phyloP scores from a whole-genome alignment of 2,113 vertebrate genomes.

The Oncorhynchus gorbuscha region DNA sequence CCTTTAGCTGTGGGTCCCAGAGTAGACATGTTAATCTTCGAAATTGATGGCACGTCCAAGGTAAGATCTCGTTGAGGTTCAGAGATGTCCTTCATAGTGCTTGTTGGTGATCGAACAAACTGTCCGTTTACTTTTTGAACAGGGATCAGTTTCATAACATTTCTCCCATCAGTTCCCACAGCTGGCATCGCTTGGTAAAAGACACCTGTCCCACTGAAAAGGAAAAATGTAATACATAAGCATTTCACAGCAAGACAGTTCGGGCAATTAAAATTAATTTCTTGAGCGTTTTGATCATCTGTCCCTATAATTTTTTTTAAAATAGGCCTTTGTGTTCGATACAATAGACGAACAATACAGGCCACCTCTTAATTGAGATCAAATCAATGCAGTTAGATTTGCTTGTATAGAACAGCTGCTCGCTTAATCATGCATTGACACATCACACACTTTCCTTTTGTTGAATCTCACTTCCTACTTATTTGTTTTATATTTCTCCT shows the following conservation, averaged over 20 bases:
- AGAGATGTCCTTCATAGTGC: slow-evolving; percentile 50
- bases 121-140: slow-evolving; percentile 79
- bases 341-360: neutral
- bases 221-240: neutral
- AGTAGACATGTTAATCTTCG: slow-evolving; percentile 62
- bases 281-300: no score
- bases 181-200: slow-evolving; percentile 86
- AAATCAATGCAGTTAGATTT: neutral
- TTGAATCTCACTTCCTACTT: no score
- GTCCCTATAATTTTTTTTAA: no score
- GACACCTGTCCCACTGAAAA: slow-evolving; percentile 80
- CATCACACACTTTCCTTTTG: no score
- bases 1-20: slow-evolving; percentile 65
- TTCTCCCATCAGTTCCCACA: slow-evolving; percentile 82
- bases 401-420: neutral
- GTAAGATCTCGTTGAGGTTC: slow-evolving; percentile 61
- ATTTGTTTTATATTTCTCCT: no score
- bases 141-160: slow-evolving; percentile 88
- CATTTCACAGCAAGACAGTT: neutral
- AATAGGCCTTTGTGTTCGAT: neutral
- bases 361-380: neutral
- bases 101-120: slow-evolving; percentile 64
- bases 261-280: no score
- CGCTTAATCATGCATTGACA: no score
- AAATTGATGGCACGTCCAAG: slow-evolving; percentile 54